Evolutionary conservation across 1,140 invertebrate species (phyloP).

Genomic region (Penaeus chinensis): DNA sequence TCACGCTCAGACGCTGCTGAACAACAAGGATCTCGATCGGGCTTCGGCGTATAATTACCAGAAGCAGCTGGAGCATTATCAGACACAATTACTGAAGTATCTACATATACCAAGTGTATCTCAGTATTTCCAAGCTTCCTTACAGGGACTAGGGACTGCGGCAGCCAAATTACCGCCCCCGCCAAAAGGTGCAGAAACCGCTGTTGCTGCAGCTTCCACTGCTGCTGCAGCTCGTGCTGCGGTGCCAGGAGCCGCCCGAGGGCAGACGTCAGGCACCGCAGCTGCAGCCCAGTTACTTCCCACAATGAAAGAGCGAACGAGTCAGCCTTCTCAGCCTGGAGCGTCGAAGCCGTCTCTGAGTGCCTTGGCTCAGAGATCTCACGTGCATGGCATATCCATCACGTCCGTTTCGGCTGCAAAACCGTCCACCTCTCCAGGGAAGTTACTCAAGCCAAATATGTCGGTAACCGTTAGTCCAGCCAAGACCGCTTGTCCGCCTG

Average conservation of each 20-base stretch:
- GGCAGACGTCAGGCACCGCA: slow-evolving; percentile 1
- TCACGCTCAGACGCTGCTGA: slow-evolving; percentile 46
- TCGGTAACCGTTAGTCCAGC: slow-evolving; percentile 47
- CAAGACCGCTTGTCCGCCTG: slow-evolving; percentile 21
- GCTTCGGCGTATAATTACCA: slow-evolving; percentile 33
- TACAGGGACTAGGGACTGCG: slow-evolving; percentile 51
- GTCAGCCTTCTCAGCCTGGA: neutral
- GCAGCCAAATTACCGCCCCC: slow-evolving; percentile 59
- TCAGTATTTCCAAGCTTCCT: slow-evolving; percentile 59
- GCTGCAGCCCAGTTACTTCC: neutral
- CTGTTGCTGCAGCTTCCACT: neutral
- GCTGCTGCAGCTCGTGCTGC: neutral
- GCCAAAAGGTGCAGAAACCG: neutral
- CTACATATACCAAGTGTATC: slow-evolving; percentile 57
- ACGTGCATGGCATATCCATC: slow-evolving; percentile 51
- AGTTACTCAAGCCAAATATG: slow-evolving; percentile 38
- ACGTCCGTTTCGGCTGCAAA: slow-evolving; percentile 36
- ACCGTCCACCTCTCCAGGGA: neutral
- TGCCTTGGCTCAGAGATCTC: slow-evolving; percentile 30
- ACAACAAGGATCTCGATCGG: slow-evolving; percentile 46
- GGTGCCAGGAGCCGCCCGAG: neutral
- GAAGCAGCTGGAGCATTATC: slow-evolving; percentile 48
- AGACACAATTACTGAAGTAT: slow-evolving; percentile 54
- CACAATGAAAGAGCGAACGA: neutral
- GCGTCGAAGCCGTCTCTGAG: neutral